Conservation (phyloP, 1,140 invertebrate genomes). For the Aricia agestis region DNA sequence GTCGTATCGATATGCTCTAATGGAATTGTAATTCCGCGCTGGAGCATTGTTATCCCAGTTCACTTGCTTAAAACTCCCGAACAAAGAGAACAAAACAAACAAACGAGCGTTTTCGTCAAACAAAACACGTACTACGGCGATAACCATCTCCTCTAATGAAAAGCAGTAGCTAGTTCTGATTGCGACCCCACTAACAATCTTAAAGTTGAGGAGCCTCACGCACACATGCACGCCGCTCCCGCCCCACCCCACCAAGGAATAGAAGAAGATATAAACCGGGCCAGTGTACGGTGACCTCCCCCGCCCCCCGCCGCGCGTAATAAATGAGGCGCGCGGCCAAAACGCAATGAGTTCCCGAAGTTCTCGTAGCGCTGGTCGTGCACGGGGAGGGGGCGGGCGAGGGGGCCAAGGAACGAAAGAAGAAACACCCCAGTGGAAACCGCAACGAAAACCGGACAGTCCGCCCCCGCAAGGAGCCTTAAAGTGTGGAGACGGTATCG, state of each 20-base stretch:
- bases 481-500: conserved; percentile 61
- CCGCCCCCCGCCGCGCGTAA: conserved; percentile 30
- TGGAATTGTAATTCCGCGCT: background rate
- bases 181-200: conserved; percentile 70
- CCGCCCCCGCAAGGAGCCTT: conserved; percentile 57
- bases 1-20: conserved; percentile 2
- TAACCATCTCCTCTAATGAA: conserved; percentile 70
- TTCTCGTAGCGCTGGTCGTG: conserved; percentile 44
- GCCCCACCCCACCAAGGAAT: conserved; percentile 56
- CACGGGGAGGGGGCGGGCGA: conserved; percentile 25
- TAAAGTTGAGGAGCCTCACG: conserved; percentile 62
- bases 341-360: conserved; percentile 42
- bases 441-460: conserved; percentile 50
- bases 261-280: conserved; percentile 59
- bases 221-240: conserved; percentile 45
- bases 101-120: conserved; percentile 52
- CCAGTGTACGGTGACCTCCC: conserved; percentile 43
- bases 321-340: conserved; percentile 28
- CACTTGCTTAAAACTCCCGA: conserved; percentile 29
- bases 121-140: conserved; percentile 56
- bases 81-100: conserved; percentile 48
- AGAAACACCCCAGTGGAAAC: conserved; percentile 53
- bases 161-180: conserved; percentile 64
- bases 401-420: conserved; percentile 62
- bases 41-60: conserved; percentile 6